These are phyloP conservation scores for Origma solitaria DNA, from an alignment of 2,113 vertebrate genomes.

Conservation along the genomic window DNA sequence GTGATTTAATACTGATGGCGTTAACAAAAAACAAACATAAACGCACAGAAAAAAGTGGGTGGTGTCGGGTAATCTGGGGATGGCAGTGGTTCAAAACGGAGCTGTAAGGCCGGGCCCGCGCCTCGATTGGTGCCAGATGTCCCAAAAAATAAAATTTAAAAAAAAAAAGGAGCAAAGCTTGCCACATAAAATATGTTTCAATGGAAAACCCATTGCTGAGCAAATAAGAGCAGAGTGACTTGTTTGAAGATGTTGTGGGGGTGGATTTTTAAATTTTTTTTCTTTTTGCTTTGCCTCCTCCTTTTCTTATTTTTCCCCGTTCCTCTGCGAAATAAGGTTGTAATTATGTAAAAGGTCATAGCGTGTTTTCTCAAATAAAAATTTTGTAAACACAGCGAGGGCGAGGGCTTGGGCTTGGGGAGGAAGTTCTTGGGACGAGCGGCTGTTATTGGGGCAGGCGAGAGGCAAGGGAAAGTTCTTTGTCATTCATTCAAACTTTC, in stretches of 20 bases:
- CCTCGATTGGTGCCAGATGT: slow-evolving; percentile 91
- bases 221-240: slow-evolving; percentile 28
- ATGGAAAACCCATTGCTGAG: slow-evolving; percentile 75
- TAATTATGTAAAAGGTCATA: slow-evolving; percentile 64
- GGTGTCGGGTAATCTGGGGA: slow-evolving; percentile 80
- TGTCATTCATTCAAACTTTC: slow-evolving; percentile 39
- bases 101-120: slow-evolving; percentile 76
- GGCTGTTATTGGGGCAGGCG: slow-evolving; percentile 13
- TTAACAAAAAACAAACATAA: slow-evolving; percentile 39
- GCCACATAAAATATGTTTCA: slow-evolving; percentile 84
- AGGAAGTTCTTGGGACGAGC: slow-evolving; percentile 42
- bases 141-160: slow-evolving; percentile 47
- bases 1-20: slow-evolving; percentile 35
- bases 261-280: background rate
- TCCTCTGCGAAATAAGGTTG: slow-evolving; percentile 56
- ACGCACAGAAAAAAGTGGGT: slow-evolving; percentile 64
- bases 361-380: slow-evolving; percentile 40
- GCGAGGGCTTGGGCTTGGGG: background rate
- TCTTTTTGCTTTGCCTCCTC: background rate
- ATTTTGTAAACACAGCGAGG: background rate
- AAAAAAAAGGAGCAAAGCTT: slow-evolving; percentile 58
- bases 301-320: background rate
- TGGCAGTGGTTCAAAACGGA: slow-evolving; percentile 85
- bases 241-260: slow-evolving; percentile 67
- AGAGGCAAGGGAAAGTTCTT: slow-evolving; percentile 36